Base-by-base conservation (phyloP, 2,888 invertebrate species). In the Xestoiulus laeticollis region DNA sequence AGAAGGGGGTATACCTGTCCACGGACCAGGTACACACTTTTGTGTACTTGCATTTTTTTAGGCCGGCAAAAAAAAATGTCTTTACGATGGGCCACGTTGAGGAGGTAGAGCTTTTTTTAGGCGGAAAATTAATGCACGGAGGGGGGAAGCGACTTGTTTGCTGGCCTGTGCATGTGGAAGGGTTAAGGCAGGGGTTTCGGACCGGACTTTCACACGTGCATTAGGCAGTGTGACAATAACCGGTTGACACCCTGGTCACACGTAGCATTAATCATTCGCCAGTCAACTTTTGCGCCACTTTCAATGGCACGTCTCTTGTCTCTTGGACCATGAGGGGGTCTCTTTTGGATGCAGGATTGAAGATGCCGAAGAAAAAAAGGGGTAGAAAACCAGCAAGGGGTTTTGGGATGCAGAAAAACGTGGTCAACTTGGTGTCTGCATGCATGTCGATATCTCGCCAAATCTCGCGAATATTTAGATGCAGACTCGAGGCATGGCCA, bases 251-350 rank as follows among this genome's bases (percentile, higher is more conserved):
- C 85, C 44, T 85, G 85, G 85, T 85, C 85, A 85, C 85, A 85
- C 44, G 85, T 26, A 85, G 43, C 85, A 85, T 85, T 85, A 85
- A 85, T 85, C 85, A 85, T 85, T 85, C 85, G 85, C 44, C 85
- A 85, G 85, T 85, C 85, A 85, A 85, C 85, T 85, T 85, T 85
- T 85, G 85, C 26, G 85, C 44, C 30, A 78, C 30, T 78, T 78
- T 78, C 78, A 30, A 78, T 32, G 14, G 30, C 38, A 8, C 8
- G 38, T 14, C 78, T 78, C 30, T 78, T 78, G 78, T 78, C 78
- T 78, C 78, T n/a, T 78, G 78, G 78, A 14, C 78, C 78, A 30
- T 10, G 78, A 78, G 78, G 78, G 48, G 78, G 78, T 78, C 78
- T 78, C 78, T 32, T 4, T 16, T 26, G 68, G 68, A 68, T 14